Evolutionary conservation across 2,888 invertebrate genomes (phyloP).

Genomic region (Drosophila subsilvestris): DNA sequence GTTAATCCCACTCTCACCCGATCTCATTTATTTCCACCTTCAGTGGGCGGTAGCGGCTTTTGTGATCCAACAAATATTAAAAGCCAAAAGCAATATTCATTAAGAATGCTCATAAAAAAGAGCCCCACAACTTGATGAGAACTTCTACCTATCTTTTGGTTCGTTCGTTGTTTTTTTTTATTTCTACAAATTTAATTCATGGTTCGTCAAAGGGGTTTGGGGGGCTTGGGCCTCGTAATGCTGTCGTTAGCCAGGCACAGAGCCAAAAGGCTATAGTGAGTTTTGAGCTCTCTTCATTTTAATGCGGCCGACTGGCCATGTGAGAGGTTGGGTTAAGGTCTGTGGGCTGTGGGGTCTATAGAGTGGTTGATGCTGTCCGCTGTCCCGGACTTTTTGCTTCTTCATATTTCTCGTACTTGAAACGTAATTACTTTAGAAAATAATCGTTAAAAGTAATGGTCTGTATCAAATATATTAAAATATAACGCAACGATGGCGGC

Average conservation of each 20-base stretch:
- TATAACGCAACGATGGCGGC: slow-evolving; percentile 72
- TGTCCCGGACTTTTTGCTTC: slow-evolving; percentile 57
- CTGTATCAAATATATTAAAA: slow-evolving; percentile 84
- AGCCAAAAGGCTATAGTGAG: slow-evolving; percentile 13
- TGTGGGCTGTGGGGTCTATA: neutral
- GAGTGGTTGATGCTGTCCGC: slow-evolving; percentile 37
- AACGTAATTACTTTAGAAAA: slow-evolving; percentile 83
- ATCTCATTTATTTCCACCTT: neutral
- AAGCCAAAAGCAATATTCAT: slow-evolving; percentile 76
- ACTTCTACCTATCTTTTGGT: slow-evolving; percentile 7
- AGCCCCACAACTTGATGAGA: slow-evolving; percentile 51
- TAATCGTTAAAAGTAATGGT: slow-evolving; percentile 83
- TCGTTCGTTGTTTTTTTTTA: slow-evolving; percentile 3
- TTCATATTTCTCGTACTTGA: slow-evolving; percentile 80
- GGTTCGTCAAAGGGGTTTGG: slow-evolving; percentile 52
- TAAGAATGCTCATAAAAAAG: slow-evolving; percentile 67
- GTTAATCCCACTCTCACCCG: slow-evolving; percentile 18
- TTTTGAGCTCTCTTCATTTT: slow-evolving; percentile 63
- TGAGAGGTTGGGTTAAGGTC: slow-evolving; percentile 38
- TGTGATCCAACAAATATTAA: slow-evolving; percentile 61
- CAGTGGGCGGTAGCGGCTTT: neutral
- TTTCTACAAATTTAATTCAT: slow-evolving; percentile 60
- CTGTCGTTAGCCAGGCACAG: slow-evolving; percentile 54
- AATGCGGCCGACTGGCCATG: slow-evolving; percentile 67
- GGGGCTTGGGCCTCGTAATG: slow-evolving; percentile 55